Evolutionary conservation across 2,113 vertebrate species (phyloP), one percentile per base, ranked within the genome.

Genomic region (Lycaon pictus): DNA sequence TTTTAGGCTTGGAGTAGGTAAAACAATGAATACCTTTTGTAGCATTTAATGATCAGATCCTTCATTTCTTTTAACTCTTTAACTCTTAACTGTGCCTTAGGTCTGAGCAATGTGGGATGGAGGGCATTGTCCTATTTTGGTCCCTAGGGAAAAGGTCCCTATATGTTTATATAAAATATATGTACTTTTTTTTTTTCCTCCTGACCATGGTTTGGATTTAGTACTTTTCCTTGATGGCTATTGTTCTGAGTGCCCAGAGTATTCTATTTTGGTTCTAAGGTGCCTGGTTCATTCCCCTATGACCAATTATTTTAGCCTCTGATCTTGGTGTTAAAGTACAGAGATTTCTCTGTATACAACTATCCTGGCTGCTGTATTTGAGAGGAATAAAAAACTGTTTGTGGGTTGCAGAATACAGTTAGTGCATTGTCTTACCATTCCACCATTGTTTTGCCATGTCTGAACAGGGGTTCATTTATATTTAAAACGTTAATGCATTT

Each of bases 281-380:
- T 96, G 53, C 20, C 69, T 97, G 29, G 15, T 71, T 97, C 72
- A 95, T 96, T 77, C 29, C 69, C 71, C 88, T 85, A 58, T 94
- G 90, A 92, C 60, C 93, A 96, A 67, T 93, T 82, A 90, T 93
- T 96, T 97, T 91, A 97, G 91, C 53, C 76, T 97, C 95, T 96
- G 58, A 43, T 96, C 80, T 90, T 96, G 65, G 76, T 96, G 69
- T 83, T 97, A 96, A 98, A 96, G 95, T 96, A 95, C 87, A 92
- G 76, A 93, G 88, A 94, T 96, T 97, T 96, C 60, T 92, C 56
- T 65, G 2, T 86, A 77, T 94, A 74, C 85, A 63, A 37, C 60
- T 29, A 58, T 94, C 74, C 43, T 90, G 90, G 67, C 51, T 97
- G 53, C 65, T 96, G 69, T 85, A 72, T 96, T 95, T 92, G 94